Evolutionary conservation across 64 coral and sea anemone species (phyloP).

Genomic region (Actinia equina): DNA sequence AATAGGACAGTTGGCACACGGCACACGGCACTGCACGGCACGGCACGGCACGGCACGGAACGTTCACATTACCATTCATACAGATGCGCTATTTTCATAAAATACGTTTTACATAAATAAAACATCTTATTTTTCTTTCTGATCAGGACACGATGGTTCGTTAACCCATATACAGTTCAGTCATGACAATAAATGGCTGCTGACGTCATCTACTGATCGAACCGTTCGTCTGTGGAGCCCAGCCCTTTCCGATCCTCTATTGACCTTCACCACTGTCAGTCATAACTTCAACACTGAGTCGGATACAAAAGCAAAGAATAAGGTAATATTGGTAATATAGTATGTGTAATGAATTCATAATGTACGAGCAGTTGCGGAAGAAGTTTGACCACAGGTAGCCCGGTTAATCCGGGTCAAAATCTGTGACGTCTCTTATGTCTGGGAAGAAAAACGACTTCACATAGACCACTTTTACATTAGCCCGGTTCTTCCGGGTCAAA

Average conservation of each 20-base stretch:
- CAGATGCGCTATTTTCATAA: too few species aligned
- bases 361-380: background rate
- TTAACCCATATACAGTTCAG: slow-evolving; percentile 78
- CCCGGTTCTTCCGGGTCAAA: too few species aligned
- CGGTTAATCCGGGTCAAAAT: too few species aligned
- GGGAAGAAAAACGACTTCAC: too few species aligned
- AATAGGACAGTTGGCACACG: too few species aligned
- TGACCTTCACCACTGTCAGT: slow-evolving; percentile 64
- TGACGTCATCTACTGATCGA: slow-evolving; percentile 84
- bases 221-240: slow-evolving; percentile 81
- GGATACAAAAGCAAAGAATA: slow-evolving; percentile 30
- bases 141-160: slow-evolving; percentile 79
- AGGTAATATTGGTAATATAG: slow-evolving; percentile 35
- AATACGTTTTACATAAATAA: background rate
- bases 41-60: too few species aligned
- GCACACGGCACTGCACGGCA: too few species aligned
- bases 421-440: too few species aligned
- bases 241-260: slow-evolving; percentile 57
- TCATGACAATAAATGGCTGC: slow-evolving; percentile 70
- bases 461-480: too few species aligned
- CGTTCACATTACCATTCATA: too few species aligned
- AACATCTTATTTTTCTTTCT: background rate
- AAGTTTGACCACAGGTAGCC: too few species aligned
- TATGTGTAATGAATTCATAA: too few species aligned
- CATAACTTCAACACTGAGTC: slow-evolving; percentile 75